Base-by-base conservation (phyloP, 2,797 vertebrate genomes). In the Eleutherodactylus coqui region DNA sequence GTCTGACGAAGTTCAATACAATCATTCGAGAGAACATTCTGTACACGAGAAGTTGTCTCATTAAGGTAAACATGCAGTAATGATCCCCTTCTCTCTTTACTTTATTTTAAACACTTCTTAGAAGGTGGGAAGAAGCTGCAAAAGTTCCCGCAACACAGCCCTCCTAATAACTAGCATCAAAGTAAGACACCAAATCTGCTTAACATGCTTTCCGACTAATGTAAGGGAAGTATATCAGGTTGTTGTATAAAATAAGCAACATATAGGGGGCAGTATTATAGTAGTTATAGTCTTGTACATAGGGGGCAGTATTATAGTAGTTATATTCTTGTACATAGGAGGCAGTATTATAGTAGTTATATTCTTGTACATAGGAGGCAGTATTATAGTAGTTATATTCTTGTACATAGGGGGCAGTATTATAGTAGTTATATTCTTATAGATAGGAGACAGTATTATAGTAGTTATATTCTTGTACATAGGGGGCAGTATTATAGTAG, bases 1-100 rank as follows among this genome's bases (percentile, higher is more conserved):
- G 60, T 80, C 43, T 80, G 43, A 80, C n/a, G 2, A 80, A 45
- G 47, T 8, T n/a, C 78, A 79, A 62, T 62, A 64, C 78, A 80
- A 47, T 64, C n/a, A 67, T 32, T 0, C 0, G 29, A 49, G 60
- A 67, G 53, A 41, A 60, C 77, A 41, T 67, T 67, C 79, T 51
- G 47, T 47, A 32, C 36, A 79, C 24, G 38, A 62, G 62, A 49
- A 32, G 29, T 47, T 64, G 47, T 43, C 24, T 45, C 10, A 58
- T 43, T 64, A 47, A 75, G 43, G 27, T 47, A 29, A 75, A 27
- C 72, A 47, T 16, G 14, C 8, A 13, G 41, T 29, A 47, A 5
- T n/a, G 45, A 13, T 3, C 11, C 17, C 2, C 17, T 58, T 2
- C 9, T 27, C 5, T 0, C 24, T 58, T n/a, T 1, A 58, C 21